Evolutionary conservation across 2,888 invertebrate species (phyloP).

Genomic region (Epirrhoe tristata): DNA sequence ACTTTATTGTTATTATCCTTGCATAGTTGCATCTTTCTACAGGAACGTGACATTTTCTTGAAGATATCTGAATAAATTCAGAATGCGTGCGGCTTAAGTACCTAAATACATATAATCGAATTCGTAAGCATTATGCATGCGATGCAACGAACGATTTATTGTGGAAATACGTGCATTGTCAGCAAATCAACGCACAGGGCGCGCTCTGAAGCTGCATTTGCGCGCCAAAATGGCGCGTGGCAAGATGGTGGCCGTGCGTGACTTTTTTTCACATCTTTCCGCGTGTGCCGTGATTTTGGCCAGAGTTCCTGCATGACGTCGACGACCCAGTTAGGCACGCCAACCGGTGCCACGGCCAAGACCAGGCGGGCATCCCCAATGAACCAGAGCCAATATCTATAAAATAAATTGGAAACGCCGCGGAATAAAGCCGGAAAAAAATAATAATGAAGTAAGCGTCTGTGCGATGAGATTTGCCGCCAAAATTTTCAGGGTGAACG

Average conservation of each 20-base stretch:
- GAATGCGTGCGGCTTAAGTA: constrained; percentile 69
- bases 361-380: constrained; percentile 82
- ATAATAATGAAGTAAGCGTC: constrained; percentile 80
- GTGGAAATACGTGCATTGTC: constrained; percentile 78
- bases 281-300: constrained; percentile 82
- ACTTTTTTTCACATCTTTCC: constrained; percentile 76
- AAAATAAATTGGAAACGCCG: constrained; percentile 81
- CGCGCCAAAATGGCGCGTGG: constrained; percentile 69
- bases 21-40: constrained; percentile 50
- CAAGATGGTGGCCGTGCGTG: constrained; percentile 67
- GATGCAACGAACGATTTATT: constrained; percentile 78
- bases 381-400: constrained; percentile 85
- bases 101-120: constrained; percentile 78
- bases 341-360: constrained; percentile 84
- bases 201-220: constrained; percentile 53
- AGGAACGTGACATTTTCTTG: constrained; percentile 45
- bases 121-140: constrained; percentile 73
- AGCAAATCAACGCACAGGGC: constrained; percentile 57
- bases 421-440: constrained; percentile 72
- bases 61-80: constrained; percentile 64
- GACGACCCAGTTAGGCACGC: constrained; percentile 82
- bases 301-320: constrained; percentile 79
- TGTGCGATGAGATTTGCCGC: constrained; percentile 70
- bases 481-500: constrained; percentile 80
- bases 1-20: constrained; percentile 43